Base-by-base conservation (phyloP, 2,113 vertebrate species). In the Clarias magur region DNA sequence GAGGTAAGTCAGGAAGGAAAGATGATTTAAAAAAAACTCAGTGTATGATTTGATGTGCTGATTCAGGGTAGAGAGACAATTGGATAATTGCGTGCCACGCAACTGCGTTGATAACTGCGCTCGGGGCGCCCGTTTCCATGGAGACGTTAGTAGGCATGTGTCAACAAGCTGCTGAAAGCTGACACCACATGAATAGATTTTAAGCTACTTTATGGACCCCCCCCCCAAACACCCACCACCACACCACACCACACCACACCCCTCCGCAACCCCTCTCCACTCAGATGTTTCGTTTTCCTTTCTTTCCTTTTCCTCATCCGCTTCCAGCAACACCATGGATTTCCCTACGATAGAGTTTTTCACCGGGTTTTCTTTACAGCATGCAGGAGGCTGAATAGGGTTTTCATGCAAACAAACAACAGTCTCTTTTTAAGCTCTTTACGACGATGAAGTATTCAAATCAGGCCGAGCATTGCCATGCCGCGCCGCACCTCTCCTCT, bases 11-110 rank as follows among this genome's bases (percentile, higher is more conserved):
- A 9, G 48, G 11, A 78, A 27, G 25, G 25, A 78, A 30, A 8
- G 30, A 68, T 25, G 42, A 30, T 56, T 54, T 1, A 15, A 65
- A 38, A 63, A 83, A 85, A 76, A 48, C 38, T 65, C 73, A 87
- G 86, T 75, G 62, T 82, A 83, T 83, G 91, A 91, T 91, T 83
- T 87, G 88, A 86, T 91, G 88, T 93, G 93, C 92, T 93, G 91
- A 94, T 93, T 93, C 92, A 94, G 92, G 91, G 88, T 92, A 91
- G 92, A 91, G 90, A 88, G 93, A 90, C 92, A 91, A 93, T 91
- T 91, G 92, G 92, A 94, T 95, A 94, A 95, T 94, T 94, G 93
- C 92, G 90, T 91, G 87, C 89, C 90, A 90, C 88, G 25, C 93
- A 91, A 92, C 89, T 87, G 80, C 85, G 90, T 92, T 93, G 92